A percentile compares a stretch with the other conserved stretches of the same genome.
Conservation (phyloP, 1,140 invertebrate species). For the Globodera ellingtonae region DNA sequence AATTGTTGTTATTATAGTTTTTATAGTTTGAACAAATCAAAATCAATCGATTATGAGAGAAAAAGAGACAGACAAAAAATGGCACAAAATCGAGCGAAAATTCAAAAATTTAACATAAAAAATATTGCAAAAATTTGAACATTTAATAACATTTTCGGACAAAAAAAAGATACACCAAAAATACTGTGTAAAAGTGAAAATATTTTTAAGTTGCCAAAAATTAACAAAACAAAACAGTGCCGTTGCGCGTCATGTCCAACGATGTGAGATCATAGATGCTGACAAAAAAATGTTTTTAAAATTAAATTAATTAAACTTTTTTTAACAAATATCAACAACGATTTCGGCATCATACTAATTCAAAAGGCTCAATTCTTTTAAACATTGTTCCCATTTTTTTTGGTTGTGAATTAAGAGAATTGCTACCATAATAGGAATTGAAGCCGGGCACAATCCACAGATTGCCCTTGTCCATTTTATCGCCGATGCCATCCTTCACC, state of each 20-base stretch:
- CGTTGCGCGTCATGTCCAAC: too few relatives aligned
- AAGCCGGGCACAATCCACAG: constrained; percentile 43
- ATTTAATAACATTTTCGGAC: neutral
- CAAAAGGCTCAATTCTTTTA: too few relatives aligned
- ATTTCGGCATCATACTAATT: too few relatives aligned
- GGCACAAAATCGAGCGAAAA: neutral
- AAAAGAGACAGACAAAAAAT: neutral
- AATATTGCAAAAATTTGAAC: neutral
- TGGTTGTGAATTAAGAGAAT: too few relatives aligned
- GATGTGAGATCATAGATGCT: too few relatives aligned
- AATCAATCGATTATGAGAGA: neutral
- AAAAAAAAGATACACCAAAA: neutral
- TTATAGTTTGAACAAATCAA: neutral
- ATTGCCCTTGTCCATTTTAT: constrained; percentile 45
- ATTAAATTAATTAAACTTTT: too few relatives aligned
- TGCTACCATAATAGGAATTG: neutral
- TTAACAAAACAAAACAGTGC: too few relatives aligned
- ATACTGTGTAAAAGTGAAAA: too few relatives aligned
- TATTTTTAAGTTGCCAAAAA: too few relatives aligned
- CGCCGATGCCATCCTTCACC: constrained; percentile 41
- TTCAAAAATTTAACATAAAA: neutral
- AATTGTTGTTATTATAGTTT: neutral
- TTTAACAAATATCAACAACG: too few relatives aligned
- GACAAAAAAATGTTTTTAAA: too few relatives aligned
- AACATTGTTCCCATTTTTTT: too few relatives aligned